Evolutionary conservation across 1,140 invertebrate species (phyloP).

Genomic region (Lordiphosa clarofinis): DNA sequence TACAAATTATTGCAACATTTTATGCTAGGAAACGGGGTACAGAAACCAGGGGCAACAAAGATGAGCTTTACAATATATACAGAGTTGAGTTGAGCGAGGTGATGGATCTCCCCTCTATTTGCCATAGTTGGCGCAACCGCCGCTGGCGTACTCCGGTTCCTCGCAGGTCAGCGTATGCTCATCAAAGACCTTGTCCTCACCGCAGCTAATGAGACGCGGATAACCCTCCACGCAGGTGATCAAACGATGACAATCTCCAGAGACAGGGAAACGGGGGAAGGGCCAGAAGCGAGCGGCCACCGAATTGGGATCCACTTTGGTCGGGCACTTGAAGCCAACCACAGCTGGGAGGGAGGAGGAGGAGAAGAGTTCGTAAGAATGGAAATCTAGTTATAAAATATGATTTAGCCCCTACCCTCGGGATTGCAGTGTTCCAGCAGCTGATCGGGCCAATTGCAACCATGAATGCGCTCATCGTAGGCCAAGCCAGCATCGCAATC

Average conservation of each 20-base stretch:
- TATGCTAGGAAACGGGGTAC: slow-evolving; percentile 30
- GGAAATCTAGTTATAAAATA: not conserved
- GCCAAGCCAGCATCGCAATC: slow-evolving; percentile 92
- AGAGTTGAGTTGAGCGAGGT: slow-evolving; percentile 9
- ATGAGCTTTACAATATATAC: slow-evolving; percentile 53
- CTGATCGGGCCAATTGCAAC: slow-evolving; percentile 96
- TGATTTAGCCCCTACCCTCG: slow-evolving; percentile 83
- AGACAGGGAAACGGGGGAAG: slow-evolving; percentile 91
- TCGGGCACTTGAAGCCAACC: slow-evolving; percentile 91
- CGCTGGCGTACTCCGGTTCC: slow-evolving; percentile 81
- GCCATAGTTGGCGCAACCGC: slow-evolving; percentile 68
- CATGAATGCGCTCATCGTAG: slow-evolving; percentile 92
- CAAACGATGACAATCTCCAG: slow-evolving; percentile 89
- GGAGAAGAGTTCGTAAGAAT: not conserved
- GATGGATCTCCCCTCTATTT: slow-evolving; percentile 36
- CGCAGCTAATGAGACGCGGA: slow-evolving; percentile 91
- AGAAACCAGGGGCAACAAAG: slow-evolving; percentile 9
- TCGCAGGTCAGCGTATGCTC: slow-evolving; percentile 90
- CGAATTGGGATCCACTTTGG: slow-evolving; percentile 88
- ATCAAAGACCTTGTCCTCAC: slow-evolving; percentile 91
- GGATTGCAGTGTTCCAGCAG: slow-evolving; percentile 92
- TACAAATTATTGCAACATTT: slow-evolving; percentile 19
- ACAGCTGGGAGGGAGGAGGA: slow-evolving; percentile 83
- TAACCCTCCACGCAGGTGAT: slow-evolving; percentile 94
- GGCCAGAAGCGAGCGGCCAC: slow-evolving; percentile 93